These are phyloP conservation scores for Phaenicophaeus curvirostris DNA, from an alignment of 2,797 vertebrate genomes.

Conservation along the genomic window DNA sequence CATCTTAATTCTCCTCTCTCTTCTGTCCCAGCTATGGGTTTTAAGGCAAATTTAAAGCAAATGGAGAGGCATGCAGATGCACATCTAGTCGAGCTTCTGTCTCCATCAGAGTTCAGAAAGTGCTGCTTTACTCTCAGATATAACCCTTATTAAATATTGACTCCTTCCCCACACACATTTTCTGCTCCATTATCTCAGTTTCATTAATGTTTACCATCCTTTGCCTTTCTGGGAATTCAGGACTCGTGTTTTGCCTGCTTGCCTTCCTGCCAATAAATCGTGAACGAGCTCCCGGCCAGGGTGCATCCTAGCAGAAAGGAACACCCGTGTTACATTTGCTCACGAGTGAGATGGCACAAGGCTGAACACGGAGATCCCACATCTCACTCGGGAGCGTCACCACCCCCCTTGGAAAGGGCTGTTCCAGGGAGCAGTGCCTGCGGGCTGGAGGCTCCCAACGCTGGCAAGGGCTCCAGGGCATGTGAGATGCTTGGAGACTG, in stretches of 20 bases:
- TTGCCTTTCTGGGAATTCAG: not conserved
- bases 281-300: not conserved
- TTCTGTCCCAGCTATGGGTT: not conserved
- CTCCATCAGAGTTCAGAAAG: not conserved
- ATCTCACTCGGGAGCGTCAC: too few relatives aligned
- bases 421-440: too few relatives aligned
- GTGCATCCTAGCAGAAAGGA: not conserved
- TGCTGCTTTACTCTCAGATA: not conserved
- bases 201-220: not conserved
- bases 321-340: accelerated
- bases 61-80: not conserved
- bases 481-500: too few relatives aligned
- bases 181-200: constrained; percentile 57
- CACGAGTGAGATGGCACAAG: accelerated
- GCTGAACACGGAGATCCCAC: too few relatives aligned
- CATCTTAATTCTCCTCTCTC: accelerated
- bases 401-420: too few relatives aligned
- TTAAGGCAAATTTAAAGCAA: not conserved
- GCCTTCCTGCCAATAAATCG: not conserved
- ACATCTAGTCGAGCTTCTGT: not conserved
- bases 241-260: constrained; percentile 3
- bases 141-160: constrained; percentile 21
- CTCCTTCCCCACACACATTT: constrained; percentile 1
- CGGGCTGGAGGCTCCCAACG: too few relatives aligned
- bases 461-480: too few relatives aligned